Base-by-base conservation (phyloP, 2,888 invertebrate species). In the Ochlodes sylvanus region DNA sequence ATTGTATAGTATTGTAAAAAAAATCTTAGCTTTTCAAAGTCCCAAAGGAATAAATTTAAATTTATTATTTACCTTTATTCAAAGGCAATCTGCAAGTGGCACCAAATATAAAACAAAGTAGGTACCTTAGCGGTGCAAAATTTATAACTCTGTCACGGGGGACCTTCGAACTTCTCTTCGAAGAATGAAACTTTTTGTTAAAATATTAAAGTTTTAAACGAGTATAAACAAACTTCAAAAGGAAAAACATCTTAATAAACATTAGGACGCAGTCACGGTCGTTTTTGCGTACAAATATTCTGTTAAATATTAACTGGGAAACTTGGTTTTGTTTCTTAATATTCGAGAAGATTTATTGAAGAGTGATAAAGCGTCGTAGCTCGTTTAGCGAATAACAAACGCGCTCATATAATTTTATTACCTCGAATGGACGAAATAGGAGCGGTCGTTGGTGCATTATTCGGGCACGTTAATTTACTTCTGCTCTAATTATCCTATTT, bases 391-490 rank as follows among this genome's bases (percentile, higher is more conserved):
- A 80, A 80, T 82, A 79, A 87, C 77, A 83, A 87, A 86, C 82
- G 81, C 79, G 82, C 83, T 81, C 82, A 80, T 82, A 85, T 86
- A 80, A 87, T 85, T 87, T 84, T 82, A 85, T 87, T 82, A 83
- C 80, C 80, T 79, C 70, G 72, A 77, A 73, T 74, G 68, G 63
- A 68, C 66, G 68, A 70, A 58, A 63, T 70, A 63, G 44, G 68
- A 47, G 17, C 47, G 47, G 47, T 47, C 47, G 42, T 44, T 0
- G 17, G 6, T 7, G 17, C 7, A 47, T 17, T 34, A 34, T 17
- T 47, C 5, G 17, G 15, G n/a, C 47, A 47, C 47, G 17, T 47
- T 47, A 47, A 47, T 47, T 47, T 47, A 47, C 47, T 47, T 47
- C 47, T 47, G 47, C 17, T 17, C 47, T 47, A 47, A 47, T 47